Conservation (phyloP, 2,113 vertebrate species). For the Desmodus rotundus region DNA sequence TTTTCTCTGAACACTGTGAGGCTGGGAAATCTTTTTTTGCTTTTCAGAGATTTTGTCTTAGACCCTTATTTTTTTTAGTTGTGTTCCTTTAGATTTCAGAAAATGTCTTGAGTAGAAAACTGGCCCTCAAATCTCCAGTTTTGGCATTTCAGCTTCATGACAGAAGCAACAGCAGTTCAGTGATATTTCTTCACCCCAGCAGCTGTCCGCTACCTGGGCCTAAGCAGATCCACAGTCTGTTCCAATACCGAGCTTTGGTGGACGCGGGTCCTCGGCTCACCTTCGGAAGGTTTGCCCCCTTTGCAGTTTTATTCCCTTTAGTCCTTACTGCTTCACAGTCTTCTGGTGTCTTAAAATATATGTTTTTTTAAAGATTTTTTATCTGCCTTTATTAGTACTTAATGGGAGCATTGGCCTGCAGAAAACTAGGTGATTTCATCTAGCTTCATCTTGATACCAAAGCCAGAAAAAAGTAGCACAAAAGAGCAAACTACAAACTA, state of each 20-base stretch:
- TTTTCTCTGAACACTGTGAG: background rate
- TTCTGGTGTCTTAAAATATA: background rate
- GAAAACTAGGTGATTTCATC: conserved; percentile 1
- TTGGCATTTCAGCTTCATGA: background rate
- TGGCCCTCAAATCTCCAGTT: background rate
- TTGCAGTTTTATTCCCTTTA: background rate
- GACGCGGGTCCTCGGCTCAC: background rate
- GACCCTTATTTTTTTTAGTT: background rate
- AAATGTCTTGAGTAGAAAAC: background rate
- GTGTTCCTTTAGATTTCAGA: conserved; percentile 15
- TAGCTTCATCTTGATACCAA: background rate
- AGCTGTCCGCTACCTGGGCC: background rate
- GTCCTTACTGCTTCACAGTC: background rate
- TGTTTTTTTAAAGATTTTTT: background rate
- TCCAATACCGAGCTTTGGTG: background rate
- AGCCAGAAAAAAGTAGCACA: background rate
- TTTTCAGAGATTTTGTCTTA: conserved; percentile 29
- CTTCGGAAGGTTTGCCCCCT: background rate
- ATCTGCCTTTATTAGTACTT: background rate
- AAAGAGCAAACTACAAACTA: background rate
- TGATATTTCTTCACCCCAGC: background rate
- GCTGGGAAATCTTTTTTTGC: background rate
- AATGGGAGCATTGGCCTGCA: background rate
- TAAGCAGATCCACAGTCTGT: background rate
- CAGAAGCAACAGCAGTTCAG: background rate